Evolutionary conservation across 2,797 vertebrate species (phyloP).

Genomic region (Setipinna tenuifilis): DNA sequence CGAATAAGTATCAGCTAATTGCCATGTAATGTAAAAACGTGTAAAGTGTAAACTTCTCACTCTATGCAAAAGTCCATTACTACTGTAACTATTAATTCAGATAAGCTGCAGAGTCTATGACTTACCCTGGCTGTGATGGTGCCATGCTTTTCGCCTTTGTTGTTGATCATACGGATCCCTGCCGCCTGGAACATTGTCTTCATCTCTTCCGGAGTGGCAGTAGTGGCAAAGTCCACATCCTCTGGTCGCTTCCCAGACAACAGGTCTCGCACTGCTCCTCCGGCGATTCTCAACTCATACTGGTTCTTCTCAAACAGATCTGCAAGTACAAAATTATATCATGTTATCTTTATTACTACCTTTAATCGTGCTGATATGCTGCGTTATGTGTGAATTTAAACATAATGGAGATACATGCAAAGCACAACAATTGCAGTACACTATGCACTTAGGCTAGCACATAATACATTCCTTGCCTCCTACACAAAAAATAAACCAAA

Average conservation of each 20-base stretch:
- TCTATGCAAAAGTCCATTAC: too few species aligned
- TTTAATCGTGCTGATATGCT: not conserved
- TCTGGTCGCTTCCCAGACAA: conserved; percentile 86
- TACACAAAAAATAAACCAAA: too few species aligned
- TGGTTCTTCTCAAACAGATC: conserved; percentile 87
- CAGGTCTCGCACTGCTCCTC: conserved; percentile 93
- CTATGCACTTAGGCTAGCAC: too few species aligned
- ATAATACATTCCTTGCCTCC: too few species aligned
- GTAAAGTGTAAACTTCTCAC: not conserved
- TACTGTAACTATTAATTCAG: too few species aligned
- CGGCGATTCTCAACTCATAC: conserved; percentile 92
- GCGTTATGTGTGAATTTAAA: too few species aligned
- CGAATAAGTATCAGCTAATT: too few species aligned
- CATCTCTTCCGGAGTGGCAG: conserved; percentile 92
- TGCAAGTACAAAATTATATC: conserved; percentile 53
- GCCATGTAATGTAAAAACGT: not conserved
- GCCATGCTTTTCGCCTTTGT: conserved; percentile 94
- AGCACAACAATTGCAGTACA: too few species aligned
- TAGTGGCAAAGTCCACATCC: conserved; percentile 96
- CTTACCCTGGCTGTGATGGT: conserved; percentile 94
- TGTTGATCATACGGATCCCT: conserved; percentile 94
- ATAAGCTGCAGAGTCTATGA: not conserved
- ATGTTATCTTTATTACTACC: not conserved
- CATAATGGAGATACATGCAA: too few species aligned
- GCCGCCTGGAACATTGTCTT: conserved; percentile 87